Conservation (phyloP, 2,797 vertebrate genomes). For the Galagoides demidoff region DNA sequence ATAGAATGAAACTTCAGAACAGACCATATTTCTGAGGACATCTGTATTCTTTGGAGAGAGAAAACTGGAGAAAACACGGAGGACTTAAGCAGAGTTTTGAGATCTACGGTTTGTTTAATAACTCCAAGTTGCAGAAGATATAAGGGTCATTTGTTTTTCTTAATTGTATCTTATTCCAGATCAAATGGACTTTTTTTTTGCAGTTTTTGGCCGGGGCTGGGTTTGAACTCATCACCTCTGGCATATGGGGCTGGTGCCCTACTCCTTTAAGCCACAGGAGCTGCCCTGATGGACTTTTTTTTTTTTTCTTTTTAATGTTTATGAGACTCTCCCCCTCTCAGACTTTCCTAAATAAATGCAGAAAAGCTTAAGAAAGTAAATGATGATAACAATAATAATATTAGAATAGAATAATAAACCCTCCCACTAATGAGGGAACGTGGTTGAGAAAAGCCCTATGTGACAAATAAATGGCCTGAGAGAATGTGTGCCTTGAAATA, state of each 20-base stretch:
- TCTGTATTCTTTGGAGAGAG: constrained; percentile 71
- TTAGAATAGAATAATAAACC: neutral
- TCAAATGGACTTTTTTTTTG: neutral
- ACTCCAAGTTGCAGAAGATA: neutral
- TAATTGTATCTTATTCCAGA: constrained; percentile 38
- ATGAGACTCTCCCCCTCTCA: neutral
- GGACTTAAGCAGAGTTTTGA: constrained; percentile 70
- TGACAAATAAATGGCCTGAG: neutral
- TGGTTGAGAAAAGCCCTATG: neutral
- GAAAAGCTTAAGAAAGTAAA: neutral
- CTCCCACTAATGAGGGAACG: neutral
- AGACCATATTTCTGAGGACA: constrained; percentile 54
- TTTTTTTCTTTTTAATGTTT: neutral
- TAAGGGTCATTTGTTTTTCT: constrained; percentile 49
- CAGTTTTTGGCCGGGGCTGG: too few species aligned
- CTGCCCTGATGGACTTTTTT: neutral
- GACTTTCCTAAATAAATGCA: constrained; percentile 33
- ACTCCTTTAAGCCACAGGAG: too few species aligned
- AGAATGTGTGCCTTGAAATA: neutral
- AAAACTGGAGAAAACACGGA: constrained; percentile 65
- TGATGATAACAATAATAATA: neutral
- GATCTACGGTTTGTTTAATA: constrained; percentile 69
- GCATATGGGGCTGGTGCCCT: too few species aligned
- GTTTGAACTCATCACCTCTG: too few species aligned
- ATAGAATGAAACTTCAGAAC: constrained; percentile 48